phyloP scores from a whole-genome alignment of 2,113 vertebrate species.

The Barnardius zonarius region DNA sequence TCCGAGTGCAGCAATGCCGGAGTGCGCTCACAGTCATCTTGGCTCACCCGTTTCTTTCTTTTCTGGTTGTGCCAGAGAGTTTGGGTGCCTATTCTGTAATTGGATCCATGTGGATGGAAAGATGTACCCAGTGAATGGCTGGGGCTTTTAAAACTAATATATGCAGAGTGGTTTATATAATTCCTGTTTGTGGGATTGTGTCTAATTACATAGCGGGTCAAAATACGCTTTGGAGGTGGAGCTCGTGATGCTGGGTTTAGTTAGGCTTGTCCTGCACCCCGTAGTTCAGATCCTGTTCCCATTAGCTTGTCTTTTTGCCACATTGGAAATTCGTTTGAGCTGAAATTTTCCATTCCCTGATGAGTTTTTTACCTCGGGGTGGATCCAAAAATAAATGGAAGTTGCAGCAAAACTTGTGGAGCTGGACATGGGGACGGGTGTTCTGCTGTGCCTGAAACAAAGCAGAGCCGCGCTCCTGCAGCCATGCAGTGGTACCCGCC shows the following conservation, averaged over 20 bases:
- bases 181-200: constrained; percentile 25
- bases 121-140: background rate
- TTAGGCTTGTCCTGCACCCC: background rate
- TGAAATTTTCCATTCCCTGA: constrained; percentile 29
- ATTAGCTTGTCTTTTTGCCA: background rate
- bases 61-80: background rate
- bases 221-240: constrained; percentile 42
- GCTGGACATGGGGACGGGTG: background rate
- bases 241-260: background rate
- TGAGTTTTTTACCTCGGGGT: background rate
- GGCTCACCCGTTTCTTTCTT: background rate
- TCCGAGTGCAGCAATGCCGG: background rate
- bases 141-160: constrained; percentile 2
- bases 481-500: background rate
- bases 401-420: background rate
- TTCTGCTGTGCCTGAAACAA: background rate
- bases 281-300: constrained; percentile 3
- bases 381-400: background rate
- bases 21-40: background rate
- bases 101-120: constrained; percentile 15
- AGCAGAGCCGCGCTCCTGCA: background rate
- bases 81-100: constrained; percentile 2
- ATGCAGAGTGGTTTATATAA: constrained; percentile 20
- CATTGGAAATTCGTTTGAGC: background rate
- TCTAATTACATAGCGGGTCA: constrained; percentile 1